A percentile compares a stretch with the other conserved stretches of the same genome.
These are phyloP conservation scores for Charina bottae DNA, from an alignment of 2,113 vertebrate genomes.

Conservation along the genomic window DNA sequence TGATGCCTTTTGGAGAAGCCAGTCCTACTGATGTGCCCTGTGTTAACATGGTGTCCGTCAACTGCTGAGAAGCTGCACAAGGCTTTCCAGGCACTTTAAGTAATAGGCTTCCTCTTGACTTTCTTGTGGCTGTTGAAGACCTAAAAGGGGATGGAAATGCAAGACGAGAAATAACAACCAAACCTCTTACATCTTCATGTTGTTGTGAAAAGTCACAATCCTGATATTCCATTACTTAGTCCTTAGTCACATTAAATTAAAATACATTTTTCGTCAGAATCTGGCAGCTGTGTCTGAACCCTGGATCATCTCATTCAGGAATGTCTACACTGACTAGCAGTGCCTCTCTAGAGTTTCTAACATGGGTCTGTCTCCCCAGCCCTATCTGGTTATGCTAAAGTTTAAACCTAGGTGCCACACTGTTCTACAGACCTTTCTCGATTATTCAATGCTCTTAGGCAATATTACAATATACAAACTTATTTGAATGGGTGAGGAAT, in stretches of 20 bases:
- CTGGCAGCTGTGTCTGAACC: neutral
- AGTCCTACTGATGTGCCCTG: neutral
- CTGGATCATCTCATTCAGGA: neutral
- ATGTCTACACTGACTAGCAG: neutral
- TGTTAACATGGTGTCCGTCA: constrained; percentile 47
- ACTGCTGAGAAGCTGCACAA: constrained; percentile 81
- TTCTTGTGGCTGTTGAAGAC: constrained; percentile 67
- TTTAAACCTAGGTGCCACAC: neutral
- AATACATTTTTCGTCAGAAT: neutral
- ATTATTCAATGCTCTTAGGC: neutral
- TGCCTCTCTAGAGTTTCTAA: neutral
- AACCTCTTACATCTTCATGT: neutral
- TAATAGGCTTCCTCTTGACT: constrained; percentile 78
- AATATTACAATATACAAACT: neutral
- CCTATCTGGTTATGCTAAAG: neutral
- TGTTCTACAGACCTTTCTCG: neutral
- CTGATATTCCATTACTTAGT: neutral
- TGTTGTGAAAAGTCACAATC: neutral
- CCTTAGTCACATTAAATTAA: neutral
- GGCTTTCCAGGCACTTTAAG: constrained; percentile 87
- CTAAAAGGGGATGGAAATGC: constrained; percentile 66
- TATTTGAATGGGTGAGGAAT: neutral
- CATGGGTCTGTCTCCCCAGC: neutral
- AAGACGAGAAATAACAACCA: neutral
- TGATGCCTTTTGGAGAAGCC: neutral